Evolutionary conservation across 1,140 invertebrate species (phyloP).

Genomic region (Euwallacea fornicatus): DNA sequence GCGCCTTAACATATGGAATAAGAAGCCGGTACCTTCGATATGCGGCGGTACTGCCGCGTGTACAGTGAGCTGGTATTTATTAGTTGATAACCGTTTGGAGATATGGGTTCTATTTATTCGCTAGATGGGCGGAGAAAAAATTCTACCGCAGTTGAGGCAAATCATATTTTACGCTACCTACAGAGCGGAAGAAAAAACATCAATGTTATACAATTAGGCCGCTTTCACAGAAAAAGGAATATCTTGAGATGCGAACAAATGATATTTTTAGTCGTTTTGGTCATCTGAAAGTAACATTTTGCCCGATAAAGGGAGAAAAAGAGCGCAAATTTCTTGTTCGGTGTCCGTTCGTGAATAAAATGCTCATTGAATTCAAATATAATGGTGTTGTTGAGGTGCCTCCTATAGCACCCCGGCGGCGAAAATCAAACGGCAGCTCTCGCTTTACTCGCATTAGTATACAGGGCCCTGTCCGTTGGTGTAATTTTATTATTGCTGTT

Average conservation of each 20-base stretch:
- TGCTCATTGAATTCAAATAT: slow-evolving; percentile 47
- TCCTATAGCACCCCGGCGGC: slow-evolving; percentile 46
- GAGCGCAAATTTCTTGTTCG: slow-evolving; percentile 29
- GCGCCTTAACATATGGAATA: slow-evolving; percentile 30
- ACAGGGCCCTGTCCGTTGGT: not conserved
- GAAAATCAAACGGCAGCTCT: slow-evolving; percentile 36
- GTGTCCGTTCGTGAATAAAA: slow-evolving; percentile 39
- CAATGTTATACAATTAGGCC: slow-evolving; percentile 27
- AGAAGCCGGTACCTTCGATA: slow-evolving; percentile 9
- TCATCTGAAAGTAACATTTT: slow-evolving; percentile 6
- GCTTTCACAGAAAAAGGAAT: not conserved
- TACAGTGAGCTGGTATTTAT: slow-evolving; percentile 23
- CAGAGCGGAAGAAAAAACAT: not conserved
- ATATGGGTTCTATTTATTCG: slow-evolving; percentile 13
- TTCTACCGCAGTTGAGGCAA: not conserved
- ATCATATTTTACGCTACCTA: no score
- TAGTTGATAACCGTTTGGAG: slow-evolving; percentile 17
- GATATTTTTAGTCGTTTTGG: slow-evolving; percentile 23
- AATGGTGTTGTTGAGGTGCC: slow-evolving; percentile 45
- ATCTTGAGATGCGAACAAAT: slow-evolving; percentile 19
- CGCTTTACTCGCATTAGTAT: not conserved
- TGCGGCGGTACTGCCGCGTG: slow-evolving; percentile 3
- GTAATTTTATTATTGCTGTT: no score
- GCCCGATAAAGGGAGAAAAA: slow-evolving; percentile 1
- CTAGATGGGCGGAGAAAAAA: not conserved